A percentile compares a stretch with the other conserved stretches of the same genome.
Conservation (phyloP, 1,140 invertebrate genomes). For the Eumaeus atala region DNA sequence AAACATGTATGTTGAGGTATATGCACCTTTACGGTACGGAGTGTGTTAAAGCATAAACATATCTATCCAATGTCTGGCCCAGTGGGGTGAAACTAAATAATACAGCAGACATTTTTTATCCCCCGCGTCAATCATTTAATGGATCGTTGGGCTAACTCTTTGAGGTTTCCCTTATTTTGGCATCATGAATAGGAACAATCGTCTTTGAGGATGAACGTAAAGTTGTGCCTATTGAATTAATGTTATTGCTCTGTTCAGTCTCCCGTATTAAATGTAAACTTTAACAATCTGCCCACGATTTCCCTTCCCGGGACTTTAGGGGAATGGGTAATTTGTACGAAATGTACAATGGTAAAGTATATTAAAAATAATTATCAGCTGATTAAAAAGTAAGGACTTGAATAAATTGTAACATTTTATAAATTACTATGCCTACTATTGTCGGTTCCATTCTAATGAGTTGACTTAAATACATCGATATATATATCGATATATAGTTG, state of each 20-base stretch:
- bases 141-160: constrained; percentile 49
- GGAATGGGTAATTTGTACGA: constrained; percentile 13
- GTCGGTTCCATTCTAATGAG: too few species aligned
- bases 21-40: too few species aligned
- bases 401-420: background rate
- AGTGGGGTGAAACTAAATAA: background rate
- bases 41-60: too few species aligned
- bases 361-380: too few species aligned
- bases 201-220: constrained; percentile 54
- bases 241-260: constrained; percentile 60
- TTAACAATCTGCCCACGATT: constrained; percentile 42
- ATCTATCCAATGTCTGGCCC: background rate
- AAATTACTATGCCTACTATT: too few species aligned
- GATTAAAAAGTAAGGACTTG: too few species aligned
- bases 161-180: constrained; percentile 52
- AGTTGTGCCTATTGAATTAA: constrained; percentile 67
- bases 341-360: background rate
- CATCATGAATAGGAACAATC: constrained; percentile 56
- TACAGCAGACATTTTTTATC: constrained; percentile 1
- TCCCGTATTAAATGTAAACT: constrained; percentile 52
- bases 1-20: too few species aligned
- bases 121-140: constrained; percentile 39
- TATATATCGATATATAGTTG: too few species aligned
- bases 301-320: constrained; percentile 36
- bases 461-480: too few species aligned